A percentile compares a stretch with the other conserved stretches of the same genome.
Conservation (phyloP, 2,797 vertebrate species). For the Oreochromis mossambicus region DNA sequence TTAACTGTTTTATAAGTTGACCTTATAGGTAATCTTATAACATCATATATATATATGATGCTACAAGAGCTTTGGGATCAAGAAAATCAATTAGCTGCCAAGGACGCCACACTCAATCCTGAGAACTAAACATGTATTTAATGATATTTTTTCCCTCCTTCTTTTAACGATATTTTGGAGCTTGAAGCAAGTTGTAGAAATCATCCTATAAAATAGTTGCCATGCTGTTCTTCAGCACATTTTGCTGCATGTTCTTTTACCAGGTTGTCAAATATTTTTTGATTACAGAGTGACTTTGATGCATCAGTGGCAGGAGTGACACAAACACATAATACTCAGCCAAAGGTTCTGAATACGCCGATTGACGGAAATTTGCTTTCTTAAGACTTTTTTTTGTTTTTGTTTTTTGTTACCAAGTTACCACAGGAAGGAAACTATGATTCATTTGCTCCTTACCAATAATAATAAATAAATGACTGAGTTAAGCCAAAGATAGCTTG, state of each 20-base stretch:
- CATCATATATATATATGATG: background rate
- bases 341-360: background rate
- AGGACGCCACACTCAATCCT: background rate
- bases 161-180: accelerated
- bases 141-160: accelerated
- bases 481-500: background rate
- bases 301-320: background rate
- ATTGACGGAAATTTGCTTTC: background rate
- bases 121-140: background rate
- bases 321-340: background rate
- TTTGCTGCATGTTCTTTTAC: background rate
- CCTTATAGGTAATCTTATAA: background rate
- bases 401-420: background rate
- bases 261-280: background rate
- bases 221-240: background rate
- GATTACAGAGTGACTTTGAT: background rate
- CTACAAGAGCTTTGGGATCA: background rate
- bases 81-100: background rate
- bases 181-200: background rate
- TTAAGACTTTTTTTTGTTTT: background rate
- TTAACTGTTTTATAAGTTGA: background rate
- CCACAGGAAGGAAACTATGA: background rate
- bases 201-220: background rate
- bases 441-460: too few relatives aligned
- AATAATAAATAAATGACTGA: too few relatives aligned